A percentile compares a stretch with the other conserved stretches of the same genome.
Conservation (phyloP, 1,140 invertebrate genomes). For the Rhopalosiphum maidis region DNA sequence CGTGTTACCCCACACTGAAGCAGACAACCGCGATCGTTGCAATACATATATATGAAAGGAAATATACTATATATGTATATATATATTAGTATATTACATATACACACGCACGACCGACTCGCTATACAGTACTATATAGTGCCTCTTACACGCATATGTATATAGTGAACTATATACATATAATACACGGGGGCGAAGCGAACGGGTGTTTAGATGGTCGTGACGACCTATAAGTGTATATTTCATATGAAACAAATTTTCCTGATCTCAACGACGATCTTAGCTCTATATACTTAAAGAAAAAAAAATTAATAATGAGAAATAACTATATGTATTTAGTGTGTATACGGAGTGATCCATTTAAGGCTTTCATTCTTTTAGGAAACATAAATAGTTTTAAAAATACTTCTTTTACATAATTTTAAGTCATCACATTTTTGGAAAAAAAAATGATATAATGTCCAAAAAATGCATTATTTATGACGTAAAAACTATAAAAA, state of each 20-base stretch:
- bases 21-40: not conserved
- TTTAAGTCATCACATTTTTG: too few species aligned
- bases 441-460: too few species aligned
- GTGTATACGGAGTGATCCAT: too few species aligned
- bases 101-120: not conserved
- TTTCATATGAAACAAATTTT: not conserved
- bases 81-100: not conserved
- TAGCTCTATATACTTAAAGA: not conserved
- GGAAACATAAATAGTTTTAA: too few species aligned
- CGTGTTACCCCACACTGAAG: slow-evolving; percentile 20
- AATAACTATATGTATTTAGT: not conserved
- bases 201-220: not conserved
- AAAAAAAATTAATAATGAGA: not conserved
- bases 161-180: not conserved
- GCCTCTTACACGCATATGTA: not conserved
- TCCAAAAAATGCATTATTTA: too few species aligned
- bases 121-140: not conserved
- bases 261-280: not conserved
- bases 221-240: not conserved
- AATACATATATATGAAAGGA: slow-evolving; percentile 15
- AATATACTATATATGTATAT: not conserved
- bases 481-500: too few species aligned
- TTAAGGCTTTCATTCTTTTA: too few species aligned
- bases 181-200: not conserved
- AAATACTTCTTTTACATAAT: too few species aligned